Evolutionary conservation across 2,888 invertebrate species (phyloP).

Genomic region (Perdita meconis): DNA sequence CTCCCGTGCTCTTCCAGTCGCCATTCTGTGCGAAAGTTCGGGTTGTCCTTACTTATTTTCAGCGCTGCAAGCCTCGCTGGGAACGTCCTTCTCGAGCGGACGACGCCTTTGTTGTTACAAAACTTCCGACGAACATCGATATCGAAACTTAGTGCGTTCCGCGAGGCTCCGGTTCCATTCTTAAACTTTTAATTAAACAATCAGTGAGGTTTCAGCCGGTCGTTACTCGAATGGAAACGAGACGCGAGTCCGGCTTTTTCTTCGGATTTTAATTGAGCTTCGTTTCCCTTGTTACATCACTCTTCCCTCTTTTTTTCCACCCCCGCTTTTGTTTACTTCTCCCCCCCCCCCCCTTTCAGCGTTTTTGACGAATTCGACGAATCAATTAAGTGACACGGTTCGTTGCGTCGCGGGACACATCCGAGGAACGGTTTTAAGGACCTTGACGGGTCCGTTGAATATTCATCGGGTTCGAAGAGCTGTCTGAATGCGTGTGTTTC

Average conservation of each 20-base stretch:
- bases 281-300: neutral
- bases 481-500: slow-evolving; percentile 45
- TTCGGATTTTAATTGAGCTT: neutral
- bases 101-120: slow-evolving; percentile 2
- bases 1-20: neutral
- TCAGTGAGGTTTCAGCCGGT: neutral
- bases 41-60: no score
- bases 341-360: neutral
- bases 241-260: neutral
- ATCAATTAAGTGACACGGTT: slow-evolving; percentile 16
- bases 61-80: neutral
- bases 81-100: neutral
- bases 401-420: slow-evolving; percentile 3
- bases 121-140: slow-evolving; percentile 11
- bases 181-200: slow-evolving; percentile 47
- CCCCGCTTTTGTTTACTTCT: no score
- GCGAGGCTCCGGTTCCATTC: neutral
- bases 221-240: neutral
- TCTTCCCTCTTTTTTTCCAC: neutral
- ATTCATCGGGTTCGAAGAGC: slow-evolving; percentile 50
- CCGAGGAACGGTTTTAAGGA: slow-evolving; percentile 47
- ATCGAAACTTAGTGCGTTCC: slow-evolving; percentile 8
- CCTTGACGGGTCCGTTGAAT: slow-evolving; percentile 44
- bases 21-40: neutral
- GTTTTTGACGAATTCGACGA: slow-evolving; percentile 12